phyloP scores from a whole-genome alignment of 2,797 vertebrate species.

The Phoeniculus purpureus region DNA sequence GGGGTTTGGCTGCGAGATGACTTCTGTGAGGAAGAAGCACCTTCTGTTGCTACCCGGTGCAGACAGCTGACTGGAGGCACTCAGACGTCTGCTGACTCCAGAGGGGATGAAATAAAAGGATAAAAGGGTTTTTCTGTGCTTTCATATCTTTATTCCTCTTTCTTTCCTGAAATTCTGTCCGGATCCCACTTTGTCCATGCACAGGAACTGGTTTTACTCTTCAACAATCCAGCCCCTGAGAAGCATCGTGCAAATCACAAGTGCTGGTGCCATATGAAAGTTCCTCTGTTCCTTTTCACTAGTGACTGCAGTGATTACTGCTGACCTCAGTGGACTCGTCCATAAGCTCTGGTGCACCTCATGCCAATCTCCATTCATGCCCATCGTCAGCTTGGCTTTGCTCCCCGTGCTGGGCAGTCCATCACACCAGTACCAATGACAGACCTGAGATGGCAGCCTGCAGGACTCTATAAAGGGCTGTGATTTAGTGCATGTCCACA shows the following conservation, averaged over 20 bases:
- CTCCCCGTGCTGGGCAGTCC: slow-evolving; percentile 5
- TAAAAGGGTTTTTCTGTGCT: accelerated
- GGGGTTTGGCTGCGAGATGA: neutral
- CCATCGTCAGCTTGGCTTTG: slow-evolving; percentile 4
- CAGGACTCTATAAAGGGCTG: slow-evolving; percentile 39
- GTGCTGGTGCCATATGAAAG: neutral
- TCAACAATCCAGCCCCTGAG: neutral
- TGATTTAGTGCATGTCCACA: slow-evolving; percentile 43
- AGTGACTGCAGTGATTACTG: neutral
- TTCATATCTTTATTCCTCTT: neutral
- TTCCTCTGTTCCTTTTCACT: neutral
- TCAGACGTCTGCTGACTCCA: neutral
- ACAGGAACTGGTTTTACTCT: neutral
- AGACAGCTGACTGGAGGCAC: neutral
- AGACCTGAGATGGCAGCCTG: slow-evolving; percentile 42
- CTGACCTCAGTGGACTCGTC: neutral
- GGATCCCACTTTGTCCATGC: neutral
- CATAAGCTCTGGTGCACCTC: neutral
- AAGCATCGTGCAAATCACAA: neutral
- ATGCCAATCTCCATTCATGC: neutral
- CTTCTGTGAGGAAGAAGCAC: neutral
- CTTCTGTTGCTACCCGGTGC: neutral
- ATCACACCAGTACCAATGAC: slow-evolving; percentile 7
- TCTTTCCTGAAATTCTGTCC: neutral
- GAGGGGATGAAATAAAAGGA: neutral